Percentiles rank a stretch among this genome's conserved stretches.
Evolutionary conservation across 1,140 invertebrate genomes (phyloP).

Genomic region (Phthorimaea operculella): DNA sequence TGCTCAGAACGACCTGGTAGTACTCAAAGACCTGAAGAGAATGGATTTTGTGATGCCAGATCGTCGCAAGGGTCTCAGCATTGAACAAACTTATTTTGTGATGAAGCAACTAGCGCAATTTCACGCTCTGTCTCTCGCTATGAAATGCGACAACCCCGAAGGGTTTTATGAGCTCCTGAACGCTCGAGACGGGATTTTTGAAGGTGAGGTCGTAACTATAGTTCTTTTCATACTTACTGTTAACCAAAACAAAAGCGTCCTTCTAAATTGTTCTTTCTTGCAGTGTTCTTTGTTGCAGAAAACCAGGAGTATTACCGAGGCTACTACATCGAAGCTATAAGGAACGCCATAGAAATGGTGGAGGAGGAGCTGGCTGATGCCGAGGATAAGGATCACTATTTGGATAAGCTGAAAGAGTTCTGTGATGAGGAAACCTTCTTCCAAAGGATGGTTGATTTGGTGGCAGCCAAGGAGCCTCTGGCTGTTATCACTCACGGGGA

Average conservation of each 20-base stretch:
- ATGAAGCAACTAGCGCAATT: slow-evolving; percentile 74
- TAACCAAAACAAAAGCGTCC: neutral
- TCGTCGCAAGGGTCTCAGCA: slow-evolving; percentile 70
- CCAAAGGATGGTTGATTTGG: slow-evolving; percentile 74
- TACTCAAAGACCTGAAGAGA: slow-evolving; percentile 71
- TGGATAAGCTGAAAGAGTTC: slow-evolving; percentile 71
- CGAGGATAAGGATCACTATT: slow-evolving; percentile 66
- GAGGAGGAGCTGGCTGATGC: slow-evolving; percentile 67
- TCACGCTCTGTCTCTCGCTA: slow-evolving; percentile 74
- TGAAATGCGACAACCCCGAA: slow-evolving; percentile 72
- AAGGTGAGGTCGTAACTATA: slow-evolving; percentile 35
- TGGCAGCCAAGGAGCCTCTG: slow-evolving; percentile 70
- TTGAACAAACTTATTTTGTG: slow-evolving; percentile 71
- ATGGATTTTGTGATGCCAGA: slow-evolving; percentile 76
- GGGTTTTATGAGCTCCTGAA: slow-evolving; percentile 71
- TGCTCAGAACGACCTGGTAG: slow-evolving; percentile 71
- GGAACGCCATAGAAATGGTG: slow-evolving; percentile 76
- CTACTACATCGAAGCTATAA: slow-evolving; percentile 73
- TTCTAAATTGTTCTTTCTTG: slow-evolving; percentile 14
- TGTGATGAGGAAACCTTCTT: slow-evolving; percentile 75
- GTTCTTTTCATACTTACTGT: neutral
- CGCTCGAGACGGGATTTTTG: slow-evolving; percentile 59
- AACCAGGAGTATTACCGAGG: slow-evolving; percentile 77
- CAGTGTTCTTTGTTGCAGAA: slow-evolving; percentile 72
- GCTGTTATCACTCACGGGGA: slow-evolving; percentile 79